These are phyloP conservation scores for Drosophila novamexicana DNA, from an alignment of 1,140 invertebrate species.

Conservation along the genomic window DNA sequence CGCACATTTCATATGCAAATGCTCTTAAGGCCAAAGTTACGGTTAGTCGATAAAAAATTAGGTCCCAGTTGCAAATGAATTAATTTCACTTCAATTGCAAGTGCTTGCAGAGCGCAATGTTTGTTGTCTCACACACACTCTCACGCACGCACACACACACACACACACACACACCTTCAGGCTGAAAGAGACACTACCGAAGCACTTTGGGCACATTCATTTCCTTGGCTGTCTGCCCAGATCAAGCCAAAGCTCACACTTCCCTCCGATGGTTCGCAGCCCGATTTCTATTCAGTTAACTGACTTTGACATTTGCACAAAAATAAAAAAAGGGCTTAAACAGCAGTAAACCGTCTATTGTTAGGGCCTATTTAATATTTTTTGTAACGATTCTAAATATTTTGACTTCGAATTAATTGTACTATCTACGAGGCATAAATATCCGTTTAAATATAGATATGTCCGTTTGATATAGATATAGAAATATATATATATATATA, in stretches of 20 bases:
- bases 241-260: slow-evolving; percentile 27
- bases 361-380: not conserved
- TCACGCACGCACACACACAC: slow-evolving; percentile 1
- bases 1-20: slow-evolving; percentile 46
- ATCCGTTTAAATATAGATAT: too few relatives aligned
- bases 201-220: slow-evolving; percentile 67
- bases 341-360: not conserved
- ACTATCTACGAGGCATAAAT: too few relatives aligned
- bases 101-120: not conserved
- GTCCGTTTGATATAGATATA: too few relatives aligned
- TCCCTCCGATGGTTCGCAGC: slow-evolving; percentile 10
- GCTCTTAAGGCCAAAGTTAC: slow-evolving; percentile 34
- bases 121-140: not conserved
- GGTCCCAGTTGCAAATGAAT: slow-evolving; percentile 1
- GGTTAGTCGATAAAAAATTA: slow-evolving; percentile 3
- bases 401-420: too few relatives aligned
- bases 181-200: slow-evolving; percentile 36
- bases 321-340: slow-evolving; percentile 57
- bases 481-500: too few relatives aligned
- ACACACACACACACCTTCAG: too few relatives aligned
- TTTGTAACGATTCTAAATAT: too few relatives aligned
- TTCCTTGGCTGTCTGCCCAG: slow-evolving; percentile 58
- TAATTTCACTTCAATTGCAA: slow-evolving; percentile 20
- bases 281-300: slow-evolving; percentile 37
- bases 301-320: slow-evolving; percentile 60